These are phyloP conservation scores for Heloderma charlesbogerti DNA, from an alignment of 2,113 vertebrate genomes.

Conservation along the genomic window DNA sequence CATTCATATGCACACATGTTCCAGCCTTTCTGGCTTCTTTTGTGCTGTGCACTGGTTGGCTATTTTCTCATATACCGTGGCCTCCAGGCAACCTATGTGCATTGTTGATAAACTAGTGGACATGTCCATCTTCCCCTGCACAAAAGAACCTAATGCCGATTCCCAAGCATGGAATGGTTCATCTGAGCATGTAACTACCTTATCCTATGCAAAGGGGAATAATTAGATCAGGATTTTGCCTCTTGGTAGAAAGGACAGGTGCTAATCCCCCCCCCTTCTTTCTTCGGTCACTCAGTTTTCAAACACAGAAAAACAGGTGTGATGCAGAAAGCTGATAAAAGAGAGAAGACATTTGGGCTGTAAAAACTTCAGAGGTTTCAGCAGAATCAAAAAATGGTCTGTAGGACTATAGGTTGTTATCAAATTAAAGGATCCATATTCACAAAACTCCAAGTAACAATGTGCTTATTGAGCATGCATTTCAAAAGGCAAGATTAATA, in stretches of 20 bases:
- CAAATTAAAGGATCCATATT: not conserved
- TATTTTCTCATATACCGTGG: not conserved
- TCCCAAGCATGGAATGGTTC: not conserved
- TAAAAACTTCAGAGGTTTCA: not conserved
- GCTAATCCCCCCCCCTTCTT: not conserved
- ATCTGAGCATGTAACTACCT: not conserved
- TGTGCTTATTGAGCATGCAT: not conserved
- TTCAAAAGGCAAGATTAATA: not conserved
- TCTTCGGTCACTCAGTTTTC: not conserved
- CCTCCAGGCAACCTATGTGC: not conserved
- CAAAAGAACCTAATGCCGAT: not conserved
- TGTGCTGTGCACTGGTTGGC: not conserved
- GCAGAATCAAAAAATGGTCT: not conserved
- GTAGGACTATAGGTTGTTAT: not conserved
- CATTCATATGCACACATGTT: not conserved
- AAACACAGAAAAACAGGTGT: not conserved
- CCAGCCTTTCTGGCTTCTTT: not conserved
- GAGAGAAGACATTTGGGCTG: not conserved
- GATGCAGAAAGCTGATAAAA: not conserved
- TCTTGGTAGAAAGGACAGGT: not conserved
- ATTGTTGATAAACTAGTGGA: not conserved
- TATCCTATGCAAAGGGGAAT: not conserved
- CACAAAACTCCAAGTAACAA: constrained; percentile 4
- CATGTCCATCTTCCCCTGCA: not conserved
- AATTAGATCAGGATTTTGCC: not conserved